phyloP scores from a whole-genome alignment of 2,888 invertebrate species.

The Catocala nupta region DNA sequence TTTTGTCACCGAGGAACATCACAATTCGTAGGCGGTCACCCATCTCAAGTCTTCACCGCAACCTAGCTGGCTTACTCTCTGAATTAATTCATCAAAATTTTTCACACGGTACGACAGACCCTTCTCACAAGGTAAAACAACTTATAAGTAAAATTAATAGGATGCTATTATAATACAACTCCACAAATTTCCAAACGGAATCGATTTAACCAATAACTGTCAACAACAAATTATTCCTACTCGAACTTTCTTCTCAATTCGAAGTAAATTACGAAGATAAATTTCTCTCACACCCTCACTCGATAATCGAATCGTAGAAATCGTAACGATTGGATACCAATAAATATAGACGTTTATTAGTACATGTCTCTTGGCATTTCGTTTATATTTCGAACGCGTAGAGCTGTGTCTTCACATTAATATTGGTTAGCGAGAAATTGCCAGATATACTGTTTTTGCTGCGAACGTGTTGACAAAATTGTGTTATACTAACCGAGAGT shows the following conservation, averaged over 20 bases:
- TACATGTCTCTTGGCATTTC: slow-evolving; percentile 26
- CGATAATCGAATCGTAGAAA: slow-evolving; percentile 34
- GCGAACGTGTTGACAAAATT: too few species aligned
- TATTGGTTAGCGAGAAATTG: slow-evolving; percentile 29
- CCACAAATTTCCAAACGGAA: not conserved
- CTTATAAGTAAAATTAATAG: too few species aligned
- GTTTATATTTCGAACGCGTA: slow-evolving; percentile 42
- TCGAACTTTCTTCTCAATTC: slow-evolving; percentile 5
- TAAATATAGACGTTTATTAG: slow-evolving; percentile 35
- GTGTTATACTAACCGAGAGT: too few species aligned
- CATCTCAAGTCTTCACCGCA: too few species aligned
- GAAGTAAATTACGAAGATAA: slow-evolving; percentile 35
- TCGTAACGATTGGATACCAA: slow-evolving; percentile 28
- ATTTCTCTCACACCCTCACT: slow-evolving; percentile 16
- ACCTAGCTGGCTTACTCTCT: too few species aligned
- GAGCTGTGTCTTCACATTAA: slow-evolving; percentile 28
- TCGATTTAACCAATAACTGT: not conserved
- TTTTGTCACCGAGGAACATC: too few species aligned
- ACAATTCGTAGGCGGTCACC: too few species aligned
- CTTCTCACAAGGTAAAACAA: too few species aligned
- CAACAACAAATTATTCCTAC: not conserved
- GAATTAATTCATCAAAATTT: too few species aligned
- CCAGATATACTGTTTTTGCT: not conserved
- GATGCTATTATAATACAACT: not conserved
- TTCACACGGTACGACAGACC: too few species aligned